Evolutionary conservation across 2,888 invertebrate species (phyloP).

Genomic region (Agrilus cyanescens): DNA sequence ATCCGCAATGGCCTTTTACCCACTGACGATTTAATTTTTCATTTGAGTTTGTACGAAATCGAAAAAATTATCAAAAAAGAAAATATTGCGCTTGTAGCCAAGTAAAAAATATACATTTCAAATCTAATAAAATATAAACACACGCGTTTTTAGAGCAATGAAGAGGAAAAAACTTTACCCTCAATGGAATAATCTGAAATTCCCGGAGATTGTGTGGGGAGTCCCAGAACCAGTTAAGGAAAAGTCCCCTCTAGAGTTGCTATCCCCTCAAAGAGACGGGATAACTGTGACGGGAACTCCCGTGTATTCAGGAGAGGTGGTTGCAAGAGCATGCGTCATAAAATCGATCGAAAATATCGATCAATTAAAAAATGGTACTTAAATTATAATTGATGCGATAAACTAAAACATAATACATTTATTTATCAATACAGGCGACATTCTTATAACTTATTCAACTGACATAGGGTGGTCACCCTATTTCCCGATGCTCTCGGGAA

Average conservation of each 20-base stretch:
- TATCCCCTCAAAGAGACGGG: conserved; percentile 5
- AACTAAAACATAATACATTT: neutral
- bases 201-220: conserved; percentile 44
- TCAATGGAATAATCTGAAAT: conserved; percentile 47
- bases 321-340: conserved; percentile 62
- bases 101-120: conserved; percentile 34
- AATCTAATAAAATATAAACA: conserved; percentile 1
- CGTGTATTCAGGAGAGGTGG: conserved; percentile 56
- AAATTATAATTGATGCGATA: conserved; percentile 7
- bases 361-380: conserved; percentile 29
- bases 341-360: conserved; percentile 49
- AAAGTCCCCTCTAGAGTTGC: neutral
- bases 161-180: conserved; percentile 50
- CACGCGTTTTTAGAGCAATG: conserved; percentile 43
- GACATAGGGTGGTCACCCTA: conserved; percentile 82
- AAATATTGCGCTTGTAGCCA: conserved; percentile 46
- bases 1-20: conserved; percentile 52
- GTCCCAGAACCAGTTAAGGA: conserved; percentile 13
- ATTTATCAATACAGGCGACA: conserved; percentile 48
- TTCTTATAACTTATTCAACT: conserved; percentile 63
- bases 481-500: conserved; percentile 65
- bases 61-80: conserved; percentile 39
- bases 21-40: conserved; percentile 50
- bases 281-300: conserved; percentile 44
- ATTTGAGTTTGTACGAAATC: conserved; percentile 56